Conservation (phyloP, 2,797 vertebrate genomes). For the Myotis vivesi region DNA sequence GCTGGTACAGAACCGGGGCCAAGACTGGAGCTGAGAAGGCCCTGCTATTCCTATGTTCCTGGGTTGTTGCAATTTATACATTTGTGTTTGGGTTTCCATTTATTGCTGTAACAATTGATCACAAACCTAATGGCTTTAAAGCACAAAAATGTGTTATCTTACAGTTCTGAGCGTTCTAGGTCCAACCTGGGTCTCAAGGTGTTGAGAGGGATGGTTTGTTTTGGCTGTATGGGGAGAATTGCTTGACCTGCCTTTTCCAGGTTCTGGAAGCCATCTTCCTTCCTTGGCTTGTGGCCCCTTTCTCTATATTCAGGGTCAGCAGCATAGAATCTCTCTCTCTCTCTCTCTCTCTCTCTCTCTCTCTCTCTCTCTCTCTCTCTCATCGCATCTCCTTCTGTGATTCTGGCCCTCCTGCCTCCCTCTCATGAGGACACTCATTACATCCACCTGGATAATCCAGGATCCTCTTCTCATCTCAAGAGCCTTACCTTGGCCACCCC, state of each 20-base stretch:
- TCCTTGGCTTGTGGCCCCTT: not conserved
- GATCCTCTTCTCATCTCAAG: not conserved
- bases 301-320: not conserved
- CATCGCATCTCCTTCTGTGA: not conserved
- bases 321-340: not conserved
- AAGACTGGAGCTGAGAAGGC: not conserved
- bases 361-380: too few species aligned
- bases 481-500: not conserved
- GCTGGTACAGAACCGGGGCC: not conserved
- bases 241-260: not conserved
- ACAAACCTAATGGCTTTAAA: not conserved
- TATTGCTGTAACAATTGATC: not conserved
- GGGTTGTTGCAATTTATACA: accelerated
- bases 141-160: not conserved
- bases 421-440: not conserved
- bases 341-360: not conserved
- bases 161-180: not conserved
- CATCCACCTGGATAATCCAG: not conserved
- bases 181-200: not conserved
- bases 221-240: not conserved
- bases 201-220: not conserved
- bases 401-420: not conserved
- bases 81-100: not conserved
- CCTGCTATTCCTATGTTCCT: not conserved
- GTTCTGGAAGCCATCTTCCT: not conserved